Evolutionary conservation across 2,888 invertebrate genomes (phyloP).

Genomic region (Hypercompe scribonia): DNA sequence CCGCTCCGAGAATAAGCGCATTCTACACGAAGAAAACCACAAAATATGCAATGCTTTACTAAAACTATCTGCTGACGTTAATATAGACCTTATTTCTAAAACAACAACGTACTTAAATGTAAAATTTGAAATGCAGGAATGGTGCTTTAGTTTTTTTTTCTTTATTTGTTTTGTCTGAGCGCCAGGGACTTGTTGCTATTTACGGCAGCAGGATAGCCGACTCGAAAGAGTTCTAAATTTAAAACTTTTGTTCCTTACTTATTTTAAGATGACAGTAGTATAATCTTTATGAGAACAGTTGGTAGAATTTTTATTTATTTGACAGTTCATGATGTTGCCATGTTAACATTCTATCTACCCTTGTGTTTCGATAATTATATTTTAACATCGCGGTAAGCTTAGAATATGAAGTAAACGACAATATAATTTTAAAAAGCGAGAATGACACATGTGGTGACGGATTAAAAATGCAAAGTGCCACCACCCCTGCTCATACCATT

Average conservation of each 20-base stretch:
- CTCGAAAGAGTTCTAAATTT: slow-evolving; percentile 20
- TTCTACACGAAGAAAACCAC: slow-evolving; percentile 25
- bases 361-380: background rate
- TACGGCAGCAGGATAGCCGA: slow-evolving; percentile 21
- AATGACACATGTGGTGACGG: no score
- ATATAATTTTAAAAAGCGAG: no score
- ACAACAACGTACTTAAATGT: rapidly evolving
- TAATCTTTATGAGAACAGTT: background rate
- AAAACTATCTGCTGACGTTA: background rate
- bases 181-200: slow-evolving; percentile 34
- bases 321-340: background rate
- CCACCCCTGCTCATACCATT: no score
- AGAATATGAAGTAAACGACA: no score
- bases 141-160: slow-evolving; percentile 15
- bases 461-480: no score
- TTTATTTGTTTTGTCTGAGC: slow-evolving; percentile 33
- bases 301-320: background rate
- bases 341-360: background rate
- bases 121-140: background rate
- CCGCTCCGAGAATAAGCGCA: slow-evolving; percentile 34
- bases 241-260: slow-evolving; percentile 17
- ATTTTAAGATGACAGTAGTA: background rate
- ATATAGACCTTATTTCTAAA: slow-evolving; percentile 10
- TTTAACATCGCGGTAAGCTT: no score
- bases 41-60: slow-evolving; percentile 13